Evolutionary conservation across 2,797 vertebrate species (phyloP).

Genomic region (Denticeps clupeoides): DNA sequence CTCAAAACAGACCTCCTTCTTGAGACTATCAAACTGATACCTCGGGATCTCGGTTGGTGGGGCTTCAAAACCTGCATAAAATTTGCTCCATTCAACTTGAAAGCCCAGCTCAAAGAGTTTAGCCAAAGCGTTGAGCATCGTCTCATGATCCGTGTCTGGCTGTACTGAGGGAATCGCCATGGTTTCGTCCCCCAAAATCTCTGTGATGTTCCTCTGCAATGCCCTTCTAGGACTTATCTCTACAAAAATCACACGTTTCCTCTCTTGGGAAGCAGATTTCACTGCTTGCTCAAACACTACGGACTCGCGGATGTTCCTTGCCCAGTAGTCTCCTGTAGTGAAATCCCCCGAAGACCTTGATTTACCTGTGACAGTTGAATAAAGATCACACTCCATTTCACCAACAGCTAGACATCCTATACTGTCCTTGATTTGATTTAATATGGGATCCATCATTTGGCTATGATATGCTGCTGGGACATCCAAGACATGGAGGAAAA

Average conservation of each 20-base stretch:
- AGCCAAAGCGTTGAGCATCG: conserved; percentile 45
- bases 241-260: conserved; percentile 62
- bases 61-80: conserved; percentile 59
- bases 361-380: conserved; percentile 69
- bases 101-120: conserved; percentile 59
- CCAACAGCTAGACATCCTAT: conserved; percentile 41
- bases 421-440: conserved; percentile 47
- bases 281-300: conserved; percentile 67
- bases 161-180: conserved; percentile 58
- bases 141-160: conserved; percentile 52
- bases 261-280: conserved; percentile 35
- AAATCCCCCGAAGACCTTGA: conserved; percentile 53
- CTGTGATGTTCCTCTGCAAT: conserved; percentile 65
- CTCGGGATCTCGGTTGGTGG: conserved; percentile 52
- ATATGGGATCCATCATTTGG: conserved; percentile 71
- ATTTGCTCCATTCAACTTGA: conserved; percentile 50
- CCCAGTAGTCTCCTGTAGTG: conserved; percentile 67
- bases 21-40: conserved; percentile 68
- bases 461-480: conserved; percentile 75
- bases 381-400: conserved; percentile 49
- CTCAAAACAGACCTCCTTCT: conserved; percentile 52
- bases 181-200: conserved; percentile 57
- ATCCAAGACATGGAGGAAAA: conserved; percentile 65
- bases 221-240: conserved; percentile 68
- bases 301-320: conserved; percentile 62